Evolutionary conservation across 2,113 vertebrate genomes (phyloP), one percentile per base, ranked within the genome.

Genomic region (Thermophis baileyi): DNA sequence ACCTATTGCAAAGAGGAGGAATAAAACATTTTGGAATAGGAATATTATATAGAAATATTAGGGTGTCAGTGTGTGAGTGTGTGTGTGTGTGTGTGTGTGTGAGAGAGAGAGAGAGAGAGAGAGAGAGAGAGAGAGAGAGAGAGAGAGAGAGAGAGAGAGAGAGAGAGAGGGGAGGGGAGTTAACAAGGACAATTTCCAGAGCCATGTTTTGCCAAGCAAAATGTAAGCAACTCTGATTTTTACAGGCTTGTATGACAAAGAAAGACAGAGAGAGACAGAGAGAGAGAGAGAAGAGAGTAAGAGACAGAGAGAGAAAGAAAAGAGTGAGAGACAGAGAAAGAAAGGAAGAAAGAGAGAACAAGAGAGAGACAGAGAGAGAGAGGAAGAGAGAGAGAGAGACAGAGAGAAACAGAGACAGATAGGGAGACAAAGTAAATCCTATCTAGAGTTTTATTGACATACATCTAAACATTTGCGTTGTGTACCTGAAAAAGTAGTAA

Each of bases 151-250:
- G 12, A 51, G 12, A 51, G 12, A 51, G 0, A 51, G 3, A 51
- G 50, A 51, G 12, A 51, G 3, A 51, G 3, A 53, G 51, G n/a
- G n/a, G n/a, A n/a, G n/a, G n/a, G n/a, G n/a, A n/a, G n/a, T n/a
- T 94, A 97, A 95, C 50, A 92, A 97, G 97, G 96, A 95, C 95
- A 90, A 93, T 95, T 96, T 96, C 91, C 85, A 90, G 89, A 87
- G 96, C 91, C 87, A 0, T 90, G 95, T 47, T 95, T 93, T 1
- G 94, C 92, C 47, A 24, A 94, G 88, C 49, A 44, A 94, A 93
- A 93, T 25, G 92, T 85, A 51, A 74, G 51, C 60, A 91, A 60
- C 47, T 89, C 57, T 47, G 4, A 94, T 95, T 40, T 5, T 94
- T 35, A 69, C 5, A 90, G 40, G 27, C 88, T 95, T 87, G 92